Base-by-base conservation (phyloP, 2,113 vertebrate species). In the Dasypus novemcinctus region DNA sequence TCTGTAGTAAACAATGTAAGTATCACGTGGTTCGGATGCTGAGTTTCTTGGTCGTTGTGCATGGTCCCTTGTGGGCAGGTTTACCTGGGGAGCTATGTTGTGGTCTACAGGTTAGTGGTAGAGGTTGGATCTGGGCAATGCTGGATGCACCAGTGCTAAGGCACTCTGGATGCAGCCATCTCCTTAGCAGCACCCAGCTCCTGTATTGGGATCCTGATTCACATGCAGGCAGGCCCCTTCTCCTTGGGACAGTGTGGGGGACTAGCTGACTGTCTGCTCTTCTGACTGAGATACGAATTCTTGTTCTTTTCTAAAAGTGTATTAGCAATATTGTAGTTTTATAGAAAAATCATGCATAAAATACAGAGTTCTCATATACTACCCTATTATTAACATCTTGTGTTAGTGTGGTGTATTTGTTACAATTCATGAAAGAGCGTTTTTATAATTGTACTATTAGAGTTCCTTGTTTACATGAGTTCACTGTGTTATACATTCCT, bases 41-140 rank as follows among this genome's bases (percentile, higher is more conserved):
- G 54, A 10, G 7, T 15, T 27, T 25, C 25, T 66, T 21, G 46
- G 63, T 61, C 69, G n/a, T 18, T 49, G 9, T 64, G 75, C 80
- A 23, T 46, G 10, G 49, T 46, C 43, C 43, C 29, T 12, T 11
- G 18, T 17, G 57, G 78, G 36, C 11, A 12, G 43, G 9, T 49
- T 57, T 59, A 2, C 7, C 0, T 41, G 18, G 25, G 43, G 75
- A 64, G 43, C 38, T 0, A 2, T 2, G 5, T 46, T 27, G 64
- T 41, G 72, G 64, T 9, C 38, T 20, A 0, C 46, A 87, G 49
- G 69, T 27, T 75, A 4, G 3, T 36, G 20, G 13, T 12, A 1
- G 59, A 27, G 17, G 21, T 38, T 27, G 59, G 31, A 23, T 10
- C 82, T 12, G 61, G 20, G 49, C 49, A 12, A 43, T 52, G 87